These are phyloP conservation scores for Geopemphigus sp. DNA, from an alignment of 1,140 invertebrate species.

Conservation along the genomic window DNA sequence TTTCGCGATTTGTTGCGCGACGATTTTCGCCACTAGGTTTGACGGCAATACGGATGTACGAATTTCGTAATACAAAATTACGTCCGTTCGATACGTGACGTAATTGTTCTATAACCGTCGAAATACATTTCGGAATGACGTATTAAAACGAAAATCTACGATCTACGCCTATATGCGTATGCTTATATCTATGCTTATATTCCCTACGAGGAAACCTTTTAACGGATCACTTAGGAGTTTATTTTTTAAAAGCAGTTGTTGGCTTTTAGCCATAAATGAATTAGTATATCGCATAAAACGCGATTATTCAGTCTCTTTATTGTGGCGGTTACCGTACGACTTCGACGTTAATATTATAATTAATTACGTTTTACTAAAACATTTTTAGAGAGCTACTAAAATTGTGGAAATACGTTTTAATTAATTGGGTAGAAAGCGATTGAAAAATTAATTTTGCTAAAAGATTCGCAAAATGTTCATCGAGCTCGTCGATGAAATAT, in stretches of 20 bases:
- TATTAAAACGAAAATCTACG: no score
- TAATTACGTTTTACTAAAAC: neutral
- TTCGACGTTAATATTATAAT: neutral
- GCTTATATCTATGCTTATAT: neutral
- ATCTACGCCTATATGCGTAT: neutral
- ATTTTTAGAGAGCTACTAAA: neutral
- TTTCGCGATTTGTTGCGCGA: no score
- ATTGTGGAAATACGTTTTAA: constrained; percentile 3
- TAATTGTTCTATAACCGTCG: no score
- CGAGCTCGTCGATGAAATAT: neutral
- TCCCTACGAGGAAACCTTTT: neutral
- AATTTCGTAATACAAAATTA: no score
- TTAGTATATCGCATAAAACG: neutral
- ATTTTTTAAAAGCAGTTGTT: neutral
- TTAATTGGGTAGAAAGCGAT: no score
- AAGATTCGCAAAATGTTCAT: neutral
- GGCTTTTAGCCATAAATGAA: constrained; percentile 8
- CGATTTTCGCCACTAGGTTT: no score
- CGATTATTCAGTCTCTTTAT: constrained; percentile 6
- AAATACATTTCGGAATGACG: no score
- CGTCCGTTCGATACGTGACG: no score
- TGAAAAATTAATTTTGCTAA: no score
- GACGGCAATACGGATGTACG: no score
- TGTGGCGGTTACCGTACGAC: neutral
- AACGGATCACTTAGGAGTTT: neutral